Conservation (phyloP, 2,888 invertebrate genomes). For the Protophormia terraenovae region DNA sequence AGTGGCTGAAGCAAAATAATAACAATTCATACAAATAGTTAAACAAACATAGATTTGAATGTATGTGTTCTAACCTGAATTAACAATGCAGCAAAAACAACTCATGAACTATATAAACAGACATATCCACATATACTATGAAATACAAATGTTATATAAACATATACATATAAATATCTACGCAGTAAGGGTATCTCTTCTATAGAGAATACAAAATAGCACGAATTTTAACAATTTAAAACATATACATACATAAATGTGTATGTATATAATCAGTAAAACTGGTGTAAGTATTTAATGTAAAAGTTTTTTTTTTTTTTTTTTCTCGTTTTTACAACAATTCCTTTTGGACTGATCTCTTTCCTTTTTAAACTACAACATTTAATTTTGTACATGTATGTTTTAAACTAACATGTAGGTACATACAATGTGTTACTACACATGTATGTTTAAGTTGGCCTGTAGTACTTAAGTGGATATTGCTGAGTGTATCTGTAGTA, state of each 20-base stretch:
- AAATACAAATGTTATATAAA: background rate
- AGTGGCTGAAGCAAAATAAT: slow-evolving; percentile 1
- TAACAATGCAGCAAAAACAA: slow-evolving; percentile 33
- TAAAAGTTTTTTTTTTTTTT: too few relatives aligned
- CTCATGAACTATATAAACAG: background rate
- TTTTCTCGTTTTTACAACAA: too few relatives aligned
- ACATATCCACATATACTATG: too few relatives aligned
- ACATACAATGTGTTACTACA: background rate
- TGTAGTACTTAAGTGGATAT: slow-evolving; percentile 42
- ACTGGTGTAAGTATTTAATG: too few relatives aligned
- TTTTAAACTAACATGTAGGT: too few relatives aligned
- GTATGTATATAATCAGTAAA: too few relatives aligned
- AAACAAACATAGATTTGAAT: background rate
- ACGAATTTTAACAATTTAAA: background rate
- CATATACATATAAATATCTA: background rate
- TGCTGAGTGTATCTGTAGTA: slow-evolving; percentile 11
- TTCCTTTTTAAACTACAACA: too few relatives aligned
- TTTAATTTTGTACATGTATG: too few relatives aligned
- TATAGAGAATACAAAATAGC: slow-evolving; percentile 16
- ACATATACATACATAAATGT: too few relatives aligned
- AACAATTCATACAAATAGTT: background rate
- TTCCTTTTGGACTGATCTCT: too few relatives aligned
- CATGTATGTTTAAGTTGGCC: background rate
- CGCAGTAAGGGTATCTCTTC: background rate
- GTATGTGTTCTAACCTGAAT: slow-evolving; percentile 38